Evolutionary conservation across 2,113 vertebrate species (phyloP), one percentile per base, ranked within the genome.

Genomic region (Petrocephalus zakoni): DNA sequence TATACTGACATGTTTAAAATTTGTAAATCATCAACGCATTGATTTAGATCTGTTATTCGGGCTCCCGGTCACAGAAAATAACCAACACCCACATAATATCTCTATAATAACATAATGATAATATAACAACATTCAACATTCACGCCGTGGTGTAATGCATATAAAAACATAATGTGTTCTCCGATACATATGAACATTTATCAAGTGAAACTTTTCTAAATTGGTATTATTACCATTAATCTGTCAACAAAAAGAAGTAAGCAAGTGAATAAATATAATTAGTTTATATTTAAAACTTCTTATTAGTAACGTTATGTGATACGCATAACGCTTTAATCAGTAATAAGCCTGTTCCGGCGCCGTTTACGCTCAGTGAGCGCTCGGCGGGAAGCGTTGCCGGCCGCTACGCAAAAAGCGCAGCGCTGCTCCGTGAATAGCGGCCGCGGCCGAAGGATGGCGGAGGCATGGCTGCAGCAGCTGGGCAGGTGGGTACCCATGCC

Each of bases 391-490:
- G 25, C 61, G 25, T 4, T 68, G 29, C 61, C 61, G 25, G n/a
- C 61, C 25, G 22, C 19, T 78, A 78, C 87, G 87, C 25, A 52
- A 17, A 78, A 5, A 42, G 68, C 87, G 68, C 68, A 47, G 49
- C 64, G 64, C 17, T 21, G 13, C 29, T 55, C 37, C 34, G 52
- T 55, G 87, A 81, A 88, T 81, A 81, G 15, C 34, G 17, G 87
- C 34, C n/a, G 64, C 47, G 37, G 15, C 8, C 78, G 87, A 47
- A 88, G 72, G 68, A 88, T 78, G 72, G 72, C 72, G 72, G 72
- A 82, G 52, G 68, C 68, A 88, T 88, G 87, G 72, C 72, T 81
- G 87, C 87, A 15, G 87, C 15, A 55, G 68, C 49, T 5, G 72
- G 9, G 49, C 72, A 88, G 87, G 87, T 88, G 42, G 34, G 72